These are phyloP conservation scores for Abscondita cerata DNA, from an alignment of 2,888 invertebrate species.

Conservation along the genomic window DNA sequence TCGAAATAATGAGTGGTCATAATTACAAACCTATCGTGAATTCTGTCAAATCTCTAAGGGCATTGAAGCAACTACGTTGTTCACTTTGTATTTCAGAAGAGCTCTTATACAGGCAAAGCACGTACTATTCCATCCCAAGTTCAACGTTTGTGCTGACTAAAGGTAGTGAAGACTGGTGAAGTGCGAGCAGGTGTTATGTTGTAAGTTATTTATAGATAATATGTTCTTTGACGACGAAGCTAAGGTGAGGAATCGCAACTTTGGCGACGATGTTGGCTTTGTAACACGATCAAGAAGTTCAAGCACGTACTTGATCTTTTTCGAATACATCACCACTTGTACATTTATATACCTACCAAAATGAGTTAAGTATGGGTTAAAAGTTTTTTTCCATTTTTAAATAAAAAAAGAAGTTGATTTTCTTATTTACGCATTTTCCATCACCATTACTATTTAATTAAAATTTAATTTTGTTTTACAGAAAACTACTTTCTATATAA, in stretches of 20 bases:
- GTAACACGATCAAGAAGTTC: slow-evolving; percentile 13
- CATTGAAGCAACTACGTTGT: slow-evolving; percentile 24
- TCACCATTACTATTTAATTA: too few species aligned
- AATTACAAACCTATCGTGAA: slow-evolving; percentile 38
- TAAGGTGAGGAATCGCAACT: slow-evolving; percentile 27
- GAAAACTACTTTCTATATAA: too few species aligned
- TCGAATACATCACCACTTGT: slow-evolving; percentile 24
- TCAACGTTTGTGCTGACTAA: slow-evolving; percentile 34
- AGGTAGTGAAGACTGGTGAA: slow-evolving; percentile 35
- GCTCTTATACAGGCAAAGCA: slow-evolving; percentile 25
- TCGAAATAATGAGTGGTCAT: slow-evolving; percentile 40
- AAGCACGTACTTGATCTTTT: slow-evolving; percentile 26
- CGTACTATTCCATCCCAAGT: slow-evolving; percentile 29
- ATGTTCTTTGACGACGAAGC: slow-evolving; percentile 30
- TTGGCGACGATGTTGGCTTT: slow-evolving; percentile 17
- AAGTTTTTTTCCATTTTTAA: too few species aligned
- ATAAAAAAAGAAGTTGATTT: too few species aligned
- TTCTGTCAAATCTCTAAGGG: slow-evolving; percentile 24
- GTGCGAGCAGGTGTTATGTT: slow-evolving; percentile 35
- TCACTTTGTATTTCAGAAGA: slow-evolving; percentile 30
- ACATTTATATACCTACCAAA: slow-evolving; percentile 10
- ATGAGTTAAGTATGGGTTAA: slow-evolving; percentile 4
- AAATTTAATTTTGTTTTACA: too few species aligned
- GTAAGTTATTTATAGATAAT: slow-evolving; percentile 37
- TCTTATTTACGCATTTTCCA: too few species aligned